Evolutionary conservation across 2,888 invertebrate genomes (phyloP).

Genomic region (Dorcus hopei): DNA sequence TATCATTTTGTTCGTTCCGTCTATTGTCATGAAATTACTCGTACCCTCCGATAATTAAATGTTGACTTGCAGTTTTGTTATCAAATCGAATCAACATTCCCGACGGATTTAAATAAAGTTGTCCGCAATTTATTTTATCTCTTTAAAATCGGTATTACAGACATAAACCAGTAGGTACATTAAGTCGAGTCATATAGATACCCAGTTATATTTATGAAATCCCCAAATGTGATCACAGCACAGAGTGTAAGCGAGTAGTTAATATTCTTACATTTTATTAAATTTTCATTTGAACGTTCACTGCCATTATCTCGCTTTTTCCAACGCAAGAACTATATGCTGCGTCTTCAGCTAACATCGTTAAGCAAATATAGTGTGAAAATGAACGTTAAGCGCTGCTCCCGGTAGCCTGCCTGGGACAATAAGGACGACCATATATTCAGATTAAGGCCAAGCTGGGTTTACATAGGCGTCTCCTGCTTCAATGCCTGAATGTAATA

Average conservation of each 20-base stretch:
- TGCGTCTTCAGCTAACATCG: not conserved
- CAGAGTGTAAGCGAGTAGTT: conserved; percentile 43
- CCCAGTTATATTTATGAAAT: conserved; percentile 35
- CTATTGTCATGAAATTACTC: conserved; percentile 1
- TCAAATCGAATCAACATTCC: not conserved
- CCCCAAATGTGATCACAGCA: conserved; percentile 43
- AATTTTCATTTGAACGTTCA: not conserved
- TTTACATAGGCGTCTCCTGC: conserved; percentile 42
- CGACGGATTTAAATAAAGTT: conserved; percentile 4
- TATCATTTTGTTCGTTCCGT: conserved; percentile 8
- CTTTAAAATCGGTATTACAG: conserved; percentile 43
- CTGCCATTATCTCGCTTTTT: too few relatives aligned
- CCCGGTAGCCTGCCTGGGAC: conserved; percentile 39
- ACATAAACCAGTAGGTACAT: conserved; percentile 40
- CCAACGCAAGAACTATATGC: too few relatives aligned
- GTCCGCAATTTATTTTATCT: conserved; percentile 39
- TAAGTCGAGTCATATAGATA: conserved; percentile 27
- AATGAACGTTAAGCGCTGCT: conserved; percentile 33
- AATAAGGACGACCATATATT: conserved; percentile 48
- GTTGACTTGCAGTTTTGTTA: conserved; percentile 20
- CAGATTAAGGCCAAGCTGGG: conserved; percentile 46
- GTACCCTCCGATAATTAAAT: conserved; percentile 17
- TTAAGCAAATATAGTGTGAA: conserved; percentile 12
- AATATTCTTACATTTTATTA: conserved; percentile 37
- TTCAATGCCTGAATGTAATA: conserved; percentile 42